phyloP scores from a whole-genome alignment of 2,113 vertebrate species.

The Lynx canadensis region DNA sequence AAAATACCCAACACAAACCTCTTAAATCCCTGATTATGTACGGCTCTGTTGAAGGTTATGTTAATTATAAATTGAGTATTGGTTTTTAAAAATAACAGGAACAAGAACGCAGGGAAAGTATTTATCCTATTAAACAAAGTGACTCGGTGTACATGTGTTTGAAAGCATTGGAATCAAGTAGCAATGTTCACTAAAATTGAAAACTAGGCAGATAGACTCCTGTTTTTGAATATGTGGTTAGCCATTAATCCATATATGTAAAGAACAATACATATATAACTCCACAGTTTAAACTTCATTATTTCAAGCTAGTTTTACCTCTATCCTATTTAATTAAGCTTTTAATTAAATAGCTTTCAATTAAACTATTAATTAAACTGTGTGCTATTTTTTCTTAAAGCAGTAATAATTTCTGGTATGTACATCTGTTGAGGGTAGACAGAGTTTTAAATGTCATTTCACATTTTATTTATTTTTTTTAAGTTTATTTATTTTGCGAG shows the following conservation, averaged over 20 bases:
- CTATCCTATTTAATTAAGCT: constrained; percentile 30
- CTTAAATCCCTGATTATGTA: constrained; percentile 10
- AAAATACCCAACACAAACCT: not conserved
- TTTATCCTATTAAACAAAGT: constrained; percentile 30
- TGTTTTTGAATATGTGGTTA: constrained; percentile 22
- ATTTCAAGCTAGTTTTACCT: constrained; percentile 11
- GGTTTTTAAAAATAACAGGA: not conserved
- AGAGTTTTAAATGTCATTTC: constrained; percentile 23
- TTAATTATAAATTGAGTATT: constrained; percentile 38
- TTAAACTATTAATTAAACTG: constrained; percentile 47
- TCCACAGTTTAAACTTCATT: constrained; percentile 18
- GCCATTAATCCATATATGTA: not conserved
- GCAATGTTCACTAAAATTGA: not conserved
- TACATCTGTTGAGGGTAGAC: not conserved
- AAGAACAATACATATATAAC: not conserved
- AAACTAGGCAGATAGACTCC: not conserved
- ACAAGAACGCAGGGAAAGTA: not conserved
- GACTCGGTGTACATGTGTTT: not conserved
- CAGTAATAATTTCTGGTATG: not conserved
- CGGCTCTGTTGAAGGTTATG: not conserved
- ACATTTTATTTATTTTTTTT: not conserved
- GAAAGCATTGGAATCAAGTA: constrained; percentile 31
- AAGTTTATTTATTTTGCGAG: too few species aligned
- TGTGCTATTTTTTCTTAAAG: constrained; percentile 34
- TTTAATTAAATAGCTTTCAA: constrained; percentile 51